phyloP scores from a whole-genome alignment of 2,888 invertebrate species.

The Seladonia tumulorum region DNA sequence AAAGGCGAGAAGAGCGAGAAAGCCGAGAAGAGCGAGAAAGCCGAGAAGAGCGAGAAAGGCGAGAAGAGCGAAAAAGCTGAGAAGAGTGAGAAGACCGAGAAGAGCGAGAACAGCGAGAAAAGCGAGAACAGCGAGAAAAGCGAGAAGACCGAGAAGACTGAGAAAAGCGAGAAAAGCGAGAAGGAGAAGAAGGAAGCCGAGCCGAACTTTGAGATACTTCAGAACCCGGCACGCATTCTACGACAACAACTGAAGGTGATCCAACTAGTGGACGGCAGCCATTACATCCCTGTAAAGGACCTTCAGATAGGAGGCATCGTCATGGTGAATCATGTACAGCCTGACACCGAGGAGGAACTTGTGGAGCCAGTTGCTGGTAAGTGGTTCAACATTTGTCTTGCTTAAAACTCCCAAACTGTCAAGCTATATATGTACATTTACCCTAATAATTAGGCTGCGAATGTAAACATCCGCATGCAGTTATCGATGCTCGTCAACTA shows the following conservation, averaged over 20 bases:
- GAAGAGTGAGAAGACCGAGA: conserved; percentile 84
- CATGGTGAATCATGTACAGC: conserved; percentile 94
- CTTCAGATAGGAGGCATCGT: conserved; percentile 98
- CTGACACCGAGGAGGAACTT: conserved; percentile 91
- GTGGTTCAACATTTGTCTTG: conserved; percentile 32
- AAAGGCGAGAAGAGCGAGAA: conserved; percentile 82
- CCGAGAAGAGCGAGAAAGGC: conserved; percentile 84
- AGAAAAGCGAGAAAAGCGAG: conserved; percentile 85
- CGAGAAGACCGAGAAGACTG: conserved; percentile 73
- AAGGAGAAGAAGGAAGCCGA: conserved; percentile 92
- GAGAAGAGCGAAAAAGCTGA: conserved; percentile 85
- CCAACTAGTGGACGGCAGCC: conserved; percentile 91
- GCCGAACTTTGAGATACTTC: conserved; percentile 94
- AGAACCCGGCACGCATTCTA: conserved; percentile 97
- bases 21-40: conserved; percentile 81
- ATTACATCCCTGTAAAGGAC: conserved; percentile 95
- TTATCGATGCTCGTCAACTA: not conserved
- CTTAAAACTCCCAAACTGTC: not conserved
- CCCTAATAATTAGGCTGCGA: not conserved
- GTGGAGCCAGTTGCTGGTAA: conserved; percentile 95
- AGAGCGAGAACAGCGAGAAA: conserved; percentile 84
- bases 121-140: conserved; percentile 71
- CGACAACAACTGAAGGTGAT: conserved; percentile 94
- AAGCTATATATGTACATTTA: not conserved
- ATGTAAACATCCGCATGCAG: not conserved